Evolutionary conservation across 2,888 invertebrate species (phyloP), one percentile per base, ranked within the genome.

Genomic region (Archips crataeganus): DNA sequence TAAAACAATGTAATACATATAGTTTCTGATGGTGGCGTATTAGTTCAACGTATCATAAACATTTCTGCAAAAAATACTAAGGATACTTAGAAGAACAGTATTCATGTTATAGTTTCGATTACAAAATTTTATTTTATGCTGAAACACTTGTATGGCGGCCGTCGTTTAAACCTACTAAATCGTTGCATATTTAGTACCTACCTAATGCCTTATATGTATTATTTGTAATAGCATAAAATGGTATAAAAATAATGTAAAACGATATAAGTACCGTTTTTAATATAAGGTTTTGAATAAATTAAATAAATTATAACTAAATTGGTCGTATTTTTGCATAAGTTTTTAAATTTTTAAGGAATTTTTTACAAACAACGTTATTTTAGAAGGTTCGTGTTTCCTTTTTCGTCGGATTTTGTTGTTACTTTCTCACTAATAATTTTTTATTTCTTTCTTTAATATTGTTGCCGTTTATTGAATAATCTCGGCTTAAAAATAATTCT

Each of bases 131-230:
- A 2, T 11, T 45, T 45, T 45, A 10, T 45, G 11, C 45, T 11
- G 11, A 45, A 45, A 3, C 11, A 34, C 3, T 73, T 68, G 63
- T 73, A 59, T 8, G 63, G 36, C 63, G 39, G 73, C 59, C 73
- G 68, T 39, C 9, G n/a, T 32, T 23, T n/a, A 8, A 32, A 34
- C 10, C 34, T 8, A 36, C n/a, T 5, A 36, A 45, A n/a, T 34
- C 34, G 32, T 59, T 54, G 61, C 8, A 64, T 69, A 23, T 65
- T 49, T 67, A 47, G 45, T 36, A 45, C 49, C 64, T 36, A 45
- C 49, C 64, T 68, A 67, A 64, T 51, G 34, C 71, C 75, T 39
- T 71, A 75, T 75, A 63, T 49, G 75, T 63, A 62, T 66, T 62
- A 61, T 66, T 74, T 74, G 42, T 66, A 32, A 47, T 59, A 67